Evolutionary conservation across 2,113 vertebrate genomes (phyloP).

Genomic region (Narcine bancroftii): DNA sequence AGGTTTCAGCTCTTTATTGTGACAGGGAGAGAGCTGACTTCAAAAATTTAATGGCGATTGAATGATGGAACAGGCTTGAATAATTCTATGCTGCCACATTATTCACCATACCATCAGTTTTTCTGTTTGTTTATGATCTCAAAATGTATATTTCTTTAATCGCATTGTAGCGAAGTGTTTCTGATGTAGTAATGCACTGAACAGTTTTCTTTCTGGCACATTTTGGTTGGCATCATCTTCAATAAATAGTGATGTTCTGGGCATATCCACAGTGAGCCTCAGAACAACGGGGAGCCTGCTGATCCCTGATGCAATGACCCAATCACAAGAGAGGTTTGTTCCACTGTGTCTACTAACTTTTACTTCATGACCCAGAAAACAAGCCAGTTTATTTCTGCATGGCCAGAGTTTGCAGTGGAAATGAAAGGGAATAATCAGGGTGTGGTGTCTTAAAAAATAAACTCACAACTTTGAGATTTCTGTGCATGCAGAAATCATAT

Average conservation of each 20-base stretch:
- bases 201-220: neutral
- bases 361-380: neutral
- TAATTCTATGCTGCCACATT: too few relatives aligned
- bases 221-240: neutral
- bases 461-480: too few relatives aligned
- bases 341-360: neutral
- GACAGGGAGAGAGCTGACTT: too few relatives aligned
- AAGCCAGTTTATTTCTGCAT: neutral
- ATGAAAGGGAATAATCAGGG: too few relatives aligned
- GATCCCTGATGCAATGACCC: neutral
- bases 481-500: too few relatives aligned
- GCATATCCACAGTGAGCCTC: neutral
- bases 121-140: neutral
- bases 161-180: too few relatives aligned
- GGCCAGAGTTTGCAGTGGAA: too few relatives aligned
- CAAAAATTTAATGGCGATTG: too few relatives aligned
- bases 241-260: neutral
- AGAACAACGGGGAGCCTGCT: neutral
- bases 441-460: too few relatives aligned
- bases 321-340: neutral
- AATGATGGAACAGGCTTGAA: too few relatives aligned
- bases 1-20: too few relatives aligned
- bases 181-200: neutral
- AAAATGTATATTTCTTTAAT: neutral
- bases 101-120: neutral